Evolutionary conservation across 2,888 invertebrate species (phyloP), one percentile per base, ranked within the genome.

Genomic region (Julus scanicus): DNA sequence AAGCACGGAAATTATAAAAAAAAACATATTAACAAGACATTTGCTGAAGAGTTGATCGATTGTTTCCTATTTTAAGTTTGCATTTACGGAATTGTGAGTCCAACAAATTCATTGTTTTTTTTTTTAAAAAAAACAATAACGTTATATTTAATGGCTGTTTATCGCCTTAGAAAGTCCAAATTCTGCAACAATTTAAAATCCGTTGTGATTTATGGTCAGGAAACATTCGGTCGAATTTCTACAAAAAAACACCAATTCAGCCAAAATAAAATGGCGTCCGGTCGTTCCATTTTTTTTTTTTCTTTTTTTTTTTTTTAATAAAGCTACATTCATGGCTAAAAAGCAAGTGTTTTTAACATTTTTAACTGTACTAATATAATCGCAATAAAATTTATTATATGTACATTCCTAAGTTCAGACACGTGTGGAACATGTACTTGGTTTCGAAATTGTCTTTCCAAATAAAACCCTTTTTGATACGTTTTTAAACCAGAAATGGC

Each of bases 291-390:
- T 29, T 29, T 29, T 29, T 29, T 29, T 29, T 29, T 29, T 29
- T 29, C 1, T 29, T 29, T 29, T 29, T 29, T 29, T 29, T 29
- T 63, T 71, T 71, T 71, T n/a, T 71, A 11, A 2, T n/a, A 3
- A 29, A n/a, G 17, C 20, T 29, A n/a, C 20, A 71, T 71, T 71
- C 29, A 71, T 71, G 29, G 29, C 71, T 71, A 11, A 71, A 48
- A 71, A 6, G 71, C 29, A 0, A n/a, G n/a, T n/a, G 71, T 29
- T 71, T 71, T 29, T 29, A 71, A 71, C 71, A 29, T 71, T 20
- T 71, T 71, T 71, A 71, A 71, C 29, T 71, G 71, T 71, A n/a
- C n/a, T n/a, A 63, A n/a, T n/a, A 63, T 63, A 63, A n/a, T 71
- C 71, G 71, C 71, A 71, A 71, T 71, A 71, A 71, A 71, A 20